Evolutionary conservation across 2,113 vertebrate species (phyloP), one percentile per base, ranked within the genome.

Genomic region (Colius striatus): DNA sequence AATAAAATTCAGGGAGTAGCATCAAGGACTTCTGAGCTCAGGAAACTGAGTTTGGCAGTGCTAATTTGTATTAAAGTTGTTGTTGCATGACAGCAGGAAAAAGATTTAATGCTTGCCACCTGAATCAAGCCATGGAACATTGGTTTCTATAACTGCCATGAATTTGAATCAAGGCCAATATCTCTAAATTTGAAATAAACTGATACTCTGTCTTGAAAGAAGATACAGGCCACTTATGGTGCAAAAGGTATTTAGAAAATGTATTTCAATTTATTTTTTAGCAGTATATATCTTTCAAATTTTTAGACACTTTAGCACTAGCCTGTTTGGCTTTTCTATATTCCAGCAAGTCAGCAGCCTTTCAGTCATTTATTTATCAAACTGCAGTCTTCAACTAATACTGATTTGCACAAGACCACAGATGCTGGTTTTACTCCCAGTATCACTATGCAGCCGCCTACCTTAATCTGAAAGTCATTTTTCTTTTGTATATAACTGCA

Each of bases 81-180:
- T 98, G 98, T 98, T 98, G 98, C 98, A 98, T 98, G 98, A 98
- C 98, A 98, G 98, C 98, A 97, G 97, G 97, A 98, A 98, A 98
- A 98, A 98, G 98, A 98, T 98, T 98, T 98, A 98, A 98, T 98
- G 98, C 98, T 98, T 98, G 98, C 98, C 98, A 98, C 98, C 98
- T 98, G 98, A 98, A 98, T 98, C 98, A 98, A 97, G 97, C 97
- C 97, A 98, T 97, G 97, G 98, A 98, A 98, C 97, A 98, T 98
- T 98, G 98, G 97, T 98, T 98, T 98, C 98, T 98, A 96, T 98
- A 98, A 98, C 98, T 98, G 98, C 98, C 98, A 98, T 98, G 98
- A 98, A 98, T 98, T 98, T 98, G 98, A 98, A 98, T 98, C 97
- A 98, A 98, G 98, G 98, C 98, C 98, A 98, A 97, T 98, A 98